phyloP scores from a whole-genome alignment of 1,140 invertebrate species.

The Drosophila rufa region DNA sequence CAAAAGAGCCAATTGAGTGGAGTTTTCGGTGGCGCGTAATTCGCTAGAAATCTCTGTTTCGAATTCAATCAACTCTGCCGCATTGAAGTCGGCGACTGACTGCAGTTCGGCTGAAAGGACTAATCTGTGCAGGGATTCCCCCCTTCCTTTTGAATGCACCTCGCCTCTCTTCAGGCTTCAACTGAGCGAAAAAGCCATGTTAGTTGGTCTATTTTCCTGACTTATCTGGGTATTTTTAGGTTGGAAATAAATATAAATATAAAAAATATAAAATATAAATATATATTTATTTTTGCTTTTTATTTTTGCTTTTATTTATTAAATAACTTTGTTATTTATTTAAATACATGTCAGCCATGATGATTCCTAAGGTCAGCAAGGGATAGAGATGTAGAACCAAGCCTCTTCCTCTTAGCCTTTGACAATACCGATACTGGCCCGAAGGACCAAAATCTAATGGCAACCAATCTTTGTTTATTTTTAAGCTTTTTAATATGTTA shows the following conservation, averaged over 20 bases:
- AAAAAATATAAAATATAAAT: too few species aligned
- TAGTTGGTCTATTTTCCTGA: background rate
- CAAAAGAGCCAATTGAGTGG: constrained; percentile 25
- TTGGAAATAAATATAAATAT: background rate
- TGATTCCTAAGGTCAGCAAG: too few species aligned
- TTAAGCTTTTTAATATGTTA: too few species aligned
- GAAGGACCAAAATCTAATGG: too few species aligned
- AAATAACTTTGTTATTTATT: too few species aligned
- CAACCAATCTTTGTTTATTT: too few species aligned
- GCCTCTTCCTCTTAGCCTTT: too few species aligned
- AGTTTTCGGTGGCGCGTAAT: constrained; percentile 71
- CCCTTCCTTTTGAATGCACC: background rate
- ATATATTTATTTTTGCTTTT: background rate
- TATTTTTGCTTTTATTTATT: background rate
- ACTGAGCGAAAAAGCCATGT: background rate
- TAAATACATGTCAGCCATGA: too few species aligned
- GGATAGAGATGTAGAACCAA: too few species aligned
- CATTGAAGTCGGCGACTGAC: constrained; percentile 54
- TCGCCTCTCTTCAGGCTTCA: background rate
- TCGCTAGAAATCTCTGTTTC: constrained; percentile 78
- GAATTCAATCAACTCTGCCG: constrained; percentile 78
- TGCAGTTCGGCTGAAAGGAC: constrained; percentile 44
- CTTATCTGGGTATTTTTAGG: background rate
- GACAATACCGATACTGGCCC: too few species aligned
- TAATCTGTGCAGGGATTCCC: constrained; percentile 29